Conservation (phyloP, 2,797 vertebrate genomes). For the Poecile montanus region DNA sequence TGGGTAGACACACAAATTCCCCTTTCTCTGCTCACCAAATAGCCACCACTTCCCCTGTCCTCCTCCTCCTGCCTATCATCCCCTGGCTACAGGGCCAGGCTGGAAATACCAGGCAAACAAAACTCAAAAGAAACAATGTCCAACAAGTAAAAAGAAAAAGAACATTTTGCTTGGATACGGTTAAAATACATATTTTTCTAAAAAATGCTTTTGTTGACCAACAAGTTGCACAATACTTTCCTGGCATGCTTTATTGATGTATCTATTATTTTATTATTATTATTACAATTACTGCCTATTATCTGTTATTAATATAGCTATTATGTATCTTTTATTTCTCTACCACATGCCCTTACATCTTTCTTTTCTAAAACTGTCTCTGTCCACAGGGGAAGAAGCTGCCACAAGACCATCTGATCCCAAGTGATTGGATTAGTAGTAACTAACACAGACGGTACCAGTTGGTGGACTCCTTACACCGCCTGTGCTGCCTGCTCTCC, state of each 20-base stretch:
- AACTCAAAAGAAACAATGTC: not conserved
- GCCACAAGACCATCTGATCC: constrained; percentile 5
- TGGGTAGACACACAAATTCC: not conserved
- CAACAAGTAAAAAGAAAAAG: not conserved
- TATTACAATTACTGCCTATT: not conserved
- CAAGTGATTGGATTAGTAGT: constrained; percentile 29
- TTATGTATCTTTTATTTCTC: not conserved
- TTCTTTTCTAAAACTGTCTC: not conserved
- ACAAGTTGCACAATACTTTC: not conserved
- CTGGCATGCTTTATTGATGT: not conserved
- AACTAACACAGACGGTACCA: constrained; percentile 30
- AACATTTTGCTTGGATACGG: not conserved
- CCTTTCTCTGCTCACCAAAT: not conserved
- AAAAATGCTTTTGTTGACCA: not conserved
- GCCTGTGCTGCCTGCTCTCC: constrained; percentile 18
- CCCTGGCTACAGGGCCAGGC: not conserved
- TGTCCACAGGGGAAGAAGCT: not conserved
- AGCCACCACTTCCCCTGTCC: not conserved
- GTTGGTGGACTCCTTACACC: constrained; percentile 29
- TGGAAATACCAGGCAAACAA: not conserved
- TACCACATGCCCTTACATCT: not conserved
- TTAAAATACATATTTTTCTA: not conserved
- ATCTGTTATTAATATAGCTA: not conserved
- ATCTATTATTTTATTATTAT: not conserved
- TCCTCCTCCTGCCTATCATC: not conserved